These are phyloP conservation scores for Lagopus muta DNA, from an alignment of 2,113 vertebrate genomes.

Conservation along the genomic window DNA sequence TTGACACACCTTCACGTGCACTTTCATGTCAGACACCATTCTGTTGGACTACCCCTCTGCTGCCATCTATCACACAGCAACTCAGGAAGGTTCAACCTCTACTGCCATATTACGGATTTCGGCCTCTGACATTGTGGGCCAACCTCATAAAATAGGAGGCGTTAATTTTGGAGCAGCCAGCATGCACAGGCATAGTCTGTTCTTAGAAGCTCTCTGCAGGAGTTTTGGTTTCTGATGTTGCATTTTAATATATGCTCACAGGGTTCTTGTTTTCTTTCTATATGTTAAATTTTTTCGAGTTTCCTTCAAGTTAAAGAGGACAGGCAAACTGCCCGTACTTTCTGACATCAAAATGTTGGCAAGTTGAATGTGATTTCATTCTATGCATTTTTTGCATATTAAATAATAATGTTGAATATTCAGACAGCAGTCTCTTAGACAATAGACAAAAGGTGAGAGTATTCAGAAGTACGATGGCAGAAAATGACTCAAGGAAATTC, in stretches of 20 bases:
- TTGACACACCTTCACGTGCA: too few relatives aligned
- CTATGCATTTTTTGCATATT: neutral
- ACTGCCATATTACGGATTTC: too few relatives aligned
- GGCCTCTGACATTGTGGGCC: too few relatives aligned
- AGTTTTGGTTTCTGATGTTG: neutral
- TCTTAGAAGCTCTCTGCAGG: neutral
- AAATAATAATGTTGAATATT: neutral
- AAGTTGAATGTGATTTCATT: neutral
- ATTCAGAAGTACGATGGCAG: neutral
- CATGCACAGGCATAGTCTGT: neutral
- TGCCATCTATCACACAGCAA: too few relatives aligned
- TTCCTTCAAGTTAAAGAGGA: neutral
- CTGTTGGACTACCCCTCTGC: too few relatives aligned
- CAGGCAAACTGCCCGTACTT: neutral
- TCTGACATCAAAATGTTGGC: neutral
- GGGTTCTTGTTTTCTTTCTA: neutral
- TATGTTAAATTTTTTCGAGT: neutral
- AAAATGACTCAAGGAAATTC: neutral
- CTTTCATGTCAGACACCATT: too few relatives aligned
- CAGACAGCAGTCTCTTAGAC: neutral
- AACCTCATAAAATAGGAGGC: too few relatives aligned
- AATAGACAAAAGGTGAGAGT: neutral
- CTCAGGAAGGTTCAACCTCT: too few relatives aligned
- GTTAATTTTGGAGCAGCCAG: too few relatives aligned
- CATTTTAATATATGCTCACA: neutral